phyloP scores from a whole-genome alignment of 2,797 vertebrate species.

The Mionectes olivaceus region DNA sequence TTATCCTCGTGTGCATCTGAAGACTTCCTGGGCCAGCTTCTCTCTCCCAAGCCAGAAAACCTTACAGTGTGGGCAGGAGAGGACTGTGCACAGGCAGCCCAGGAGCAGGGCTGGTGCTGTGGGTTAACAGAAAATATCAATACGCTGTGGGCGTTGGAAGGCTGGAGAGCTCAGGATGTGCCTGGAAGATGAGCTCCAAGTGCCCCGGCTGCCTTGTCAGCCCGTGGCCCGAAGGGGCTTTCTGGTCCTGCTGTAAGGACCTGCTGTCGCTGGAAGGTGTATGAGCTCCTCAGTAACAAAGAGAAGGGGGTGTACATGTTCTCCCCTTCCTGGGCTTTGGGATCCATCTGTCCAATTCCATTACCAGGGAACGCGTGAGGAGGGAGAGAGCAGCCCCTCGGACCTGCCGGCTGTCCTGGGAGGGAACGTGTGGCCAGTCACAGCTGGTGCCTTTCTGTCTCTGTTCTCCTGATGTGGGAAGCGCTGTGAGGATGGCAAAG shows the following conservation, averaged over 20 bases:
- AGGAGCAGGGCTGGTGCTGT: not conserved
- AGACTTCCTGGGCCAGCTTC: not conserved
- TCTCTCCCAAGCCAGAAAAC: not conserved
- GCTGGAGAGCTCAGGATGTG: not conserved
- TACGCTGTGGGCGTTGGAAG: not conserved
- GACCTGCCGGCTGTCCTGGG: not conserved
- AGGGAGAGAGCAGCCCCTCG: not conserved
- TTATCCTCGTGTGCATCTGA: not conserved
- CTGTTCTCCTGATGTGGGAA: not conserved
- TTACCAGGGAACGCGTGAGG: accelerated
- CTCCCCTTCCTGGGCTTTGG: not conserved
- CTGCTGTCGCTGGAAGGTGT: not conserved
- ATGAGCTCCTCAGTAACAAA: not conserved
- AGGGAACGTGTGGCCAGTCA: accelerated
- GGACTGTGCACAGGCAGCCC: not conserved
- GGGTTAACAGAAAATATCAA: not conserved
- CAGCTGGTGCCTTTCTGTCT: not conserved
- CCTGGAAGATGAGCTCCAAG: accelerated
- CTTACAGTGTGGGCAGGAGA: not conserved
- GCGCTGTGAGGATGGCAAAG: not conserved
- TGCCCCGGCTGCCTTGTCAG: not conserved
- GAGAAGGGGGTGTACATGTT: accelerated
- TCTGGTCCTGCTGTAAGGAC: accelerated
- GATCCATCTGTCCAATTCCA: not conserved
- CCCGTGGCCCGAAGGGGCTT: not conserved